Evolutionary conservation across 2,797 vertebrate genomes (phyloP).

Genomic region (Parambassis ranga): DNA sequence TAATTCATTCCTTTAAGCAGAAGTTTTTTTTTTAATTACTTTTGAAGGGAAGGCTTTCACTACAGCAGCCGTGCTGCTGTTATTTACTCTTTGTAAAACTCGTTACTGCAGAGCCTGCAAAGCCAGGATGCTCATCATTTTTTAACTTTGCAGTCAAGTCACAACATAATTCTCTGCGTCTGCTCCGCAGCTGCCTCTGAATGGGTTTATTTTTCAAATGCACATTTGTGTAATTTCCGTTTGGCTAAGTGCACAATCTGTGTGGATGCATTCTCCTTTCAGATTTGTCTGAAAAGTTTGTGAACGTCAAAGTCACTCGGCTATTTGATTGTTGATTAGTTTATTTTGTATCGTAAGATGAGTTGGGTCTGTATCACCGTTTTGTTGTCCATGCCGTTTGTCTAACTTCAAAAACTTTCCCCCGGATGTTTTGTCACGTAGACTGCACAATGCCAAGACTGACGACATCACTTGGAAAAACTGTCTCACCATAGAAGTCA

Average conservation of each 20-base stretch:
- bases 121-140: constrained; percentile 49
- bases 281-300: constrained; percentile 10
- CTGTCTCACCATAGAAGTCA: too few species aligned
- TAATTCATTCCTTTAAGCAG: constrained; percentile 53
- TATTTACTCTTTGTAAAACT: constrained; percentile 46
- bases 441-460: too few species aligned
- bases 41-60: constrained; percentile 43
- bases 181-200: constrained; percentile 44
- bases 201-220: constrained; percentile 47
- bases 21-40: constrained; percentile 69
- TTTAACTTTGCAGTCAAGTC: constrained; percentile 54
- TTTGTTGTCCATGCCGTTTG: too few species aligned
- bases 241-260: constrained; percentile 21
- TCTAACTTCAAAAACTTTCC: too few species aligned
- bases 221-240: constrained; percentile 41
- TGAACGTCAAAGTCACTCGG: constrained; percentile 2
- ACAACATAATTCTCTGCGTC: constrained; percentile 39
- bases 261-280: background rate
- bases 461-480: too few species aligned
- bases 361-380: too few species aligned
- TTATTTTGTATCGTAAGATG: too few species aligned
- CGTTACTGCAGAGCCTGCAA: constrained; percentile 46
- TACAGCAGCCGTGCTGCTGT: constrained; percentile 11
- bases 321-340: constrained; percentile 8
- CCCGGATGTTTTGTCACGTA: too few species aligned